Evolutionary conservation across 2,797 vertebrate species (phyloP).

Genomic region (Lutjanus argentimaculatus): DNA sequence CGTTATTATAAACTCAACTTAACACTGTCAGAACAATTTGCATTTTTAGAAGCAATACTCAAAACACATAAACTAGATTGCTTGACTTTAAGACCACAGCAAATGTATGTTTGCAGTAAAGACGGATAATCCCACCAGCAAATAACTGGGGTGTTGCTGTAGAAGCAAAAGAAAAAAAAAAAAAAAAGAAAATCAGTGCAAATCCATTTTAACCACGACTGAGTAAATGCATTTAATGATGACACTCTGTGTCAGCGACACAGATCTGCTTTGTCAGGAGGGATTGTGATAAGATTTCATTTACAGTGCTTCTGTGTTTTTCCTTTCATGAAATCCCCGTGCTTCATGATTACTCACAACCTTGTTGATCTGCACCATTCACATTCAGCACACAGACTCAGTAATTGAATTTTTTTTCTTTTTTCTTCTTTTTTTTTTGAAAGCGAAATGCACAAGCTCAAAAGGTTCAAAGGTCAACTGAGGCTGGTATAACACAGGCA

Average conservation of each 20-base stretch:
- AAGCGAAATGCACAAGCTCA: conserved; percentile 12
- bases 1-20: conserved; percentile 2
- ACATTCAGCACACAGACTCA: conserved; percentile 17
- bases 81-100: conserved; percentile 19
- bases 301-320: conserved; percentile 15
- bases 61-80: conserved; percentile 22
- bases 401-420: conserved; percentile 7
- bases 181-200: conserved; percentile 17
- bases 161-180: not conserved
- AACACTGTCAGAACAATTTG: conserved; percentile 19
- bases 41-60: conserved; percentile 14
- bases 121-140: conserved; percentile 25
- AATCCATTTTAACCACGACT: conserved; percentile 33
- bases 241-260: not conserved
- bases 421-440: not conserved
- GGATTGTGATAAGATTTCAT: conserved; percentile 16
- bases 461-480: conserved; percentile 33
- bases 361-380: conserved; percentile 15
- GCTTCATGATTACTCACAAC: conserved; percentile 10
- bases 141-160: conserved; percentile 5
- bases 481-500: conserved; percentile 23
- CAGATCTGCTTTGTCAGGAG: conserved; percentile 7
- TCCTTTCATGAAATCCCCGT: conserved; percentile 6
- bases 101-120: conserved; percentile 14
- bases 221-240: conserved; percentile 21